A percentile compares a stretch with the other conserved stretches of the same genome.
Evolutionary conservation across 2,888 invertebrate genomes (phyloP).

Genomic region (Alentia gelatinosa): DNA sequence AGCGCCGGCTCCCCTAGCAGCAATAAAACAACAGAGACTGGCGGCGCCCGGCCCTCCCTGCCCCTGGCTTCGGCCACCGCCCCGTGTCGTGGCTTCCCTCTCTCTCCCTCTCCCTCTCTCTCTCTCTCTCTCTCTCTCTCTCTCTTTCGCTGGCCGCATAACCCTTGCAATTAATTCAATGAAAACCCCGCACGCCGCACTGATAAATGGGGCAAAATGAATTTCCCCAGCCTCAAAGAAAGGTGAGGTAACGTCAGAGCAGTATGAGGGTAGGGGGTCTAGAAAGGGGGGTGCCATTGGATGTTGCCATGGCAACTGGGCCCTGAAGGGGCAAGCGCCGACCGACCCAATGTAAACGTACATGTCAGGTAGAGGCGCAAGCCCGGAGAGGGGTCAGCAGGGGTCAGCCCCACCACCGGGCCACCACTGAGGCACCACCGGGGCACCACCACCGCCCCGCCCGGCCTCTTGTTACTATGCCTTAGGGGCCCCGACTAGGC

Average conservation of each 20-base stretch:
- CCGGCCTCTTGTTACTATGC: not conserved
- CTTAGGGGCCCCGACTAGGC: not conserved
- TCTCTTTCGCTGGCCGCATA: not conserved
- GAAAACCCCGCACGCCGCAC: not conserved
- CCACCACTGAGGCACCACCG: not conserved
- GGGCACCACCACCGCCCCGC: not conserved
- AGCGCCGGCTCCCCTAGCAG: slow-evolving; percentile 13
- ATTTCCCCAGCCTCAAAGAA: slow-evolving; percentile 52
- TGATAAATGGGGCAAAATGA: slow-evolving; percentile 47
- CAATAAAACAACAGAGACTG: slow-evolving; percentile 35
- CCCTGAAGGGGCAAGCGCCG: slow-evolving; percentile 41
- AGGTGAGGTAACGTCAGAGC: slow-evolving; percentile 51
- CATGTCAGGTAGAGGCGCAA: slow-evolving; percentile 33
- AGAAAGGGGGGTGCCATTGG: not conserved
- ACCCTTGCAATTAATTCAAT: slow-evolving; percentile 46
- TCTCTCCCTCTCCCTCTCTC: not conserved
- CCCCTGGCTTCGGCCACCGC: not conserved
- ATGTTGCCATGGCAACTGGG: slow-evolving; percentile 49
- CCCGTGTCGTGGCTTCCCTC: not conserved
- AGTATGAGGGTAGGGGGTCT: too few relatives aligned
- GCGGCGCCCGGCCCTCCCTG: not conserved
- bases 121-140: not conserved
- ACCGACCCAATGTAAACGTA: slow-evolving; percentile 40
- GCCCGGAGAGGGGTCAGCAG: slow-evolving; percentile 6
- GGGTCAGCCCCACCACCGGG: slow-evolving; percentile 27